Base-by-base conservation (phyloP, 2,888 invertebrate species). In the Trissoscelio sp. region DNA sequence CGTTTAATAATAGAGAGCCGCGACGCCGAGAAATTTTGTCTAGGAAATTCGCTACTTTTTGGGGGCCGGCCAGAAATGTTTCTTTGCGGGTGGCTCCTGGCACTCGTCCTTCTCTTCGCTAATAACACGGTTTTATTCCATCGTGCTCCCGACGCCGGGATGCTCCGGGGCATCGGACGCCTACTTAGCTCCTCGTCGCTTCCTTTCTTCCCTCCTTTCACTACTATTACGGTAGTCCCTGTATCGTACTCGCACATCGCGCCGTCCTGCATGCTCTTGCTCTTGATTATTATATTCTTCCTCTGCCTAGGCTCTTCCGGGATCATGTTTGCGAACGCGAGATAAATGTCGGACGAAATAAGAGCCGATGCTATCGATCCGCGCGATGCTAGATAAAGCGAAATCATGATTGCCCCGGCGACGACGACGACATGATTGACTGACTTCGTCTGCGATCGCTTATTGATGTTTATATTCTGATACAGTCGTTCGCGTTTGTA, bases 1-100 rank as follows among this genome's bases (percentile, higher is more conserved):
- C 88, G 86, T 88, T 89, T 90, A 91, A 91, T 91, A 89, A 91
- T 88, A 91, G 88, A 89, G 88, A 86, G 82, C n/a, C 81, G 46
- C 64, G 81, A 79, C 77, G 82, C 79, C 78, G 82, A 77, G 82
- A 77, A 81, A 75, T 62, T 74, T 79, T 51, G 79, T 82, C 84
- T 83, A 84, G 82, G 83, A 82, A 81, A 72, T 75, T 78, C 1
- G 81, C 62, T 44, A 44, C 44, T 46, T 42, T 66, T 60, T 53
- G 28, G 53, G 34, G 60, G 78, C 24, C 67, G 53, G 39, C 16
- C 53, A 37, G 20, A 66, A 69, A 28, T 14, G 42, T 58, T 53
- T 58, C 70, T 79, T 82, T 77, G 83, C 79, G 83, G 82, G 82
- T 83, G 81, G 81, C 80, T 78, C 72, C 48, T 34, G 51, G 53